phyloP scores from a whole-genome alignment of 1,140 invertebrate genomes.

The Semibalanus balanoides region DNA sequence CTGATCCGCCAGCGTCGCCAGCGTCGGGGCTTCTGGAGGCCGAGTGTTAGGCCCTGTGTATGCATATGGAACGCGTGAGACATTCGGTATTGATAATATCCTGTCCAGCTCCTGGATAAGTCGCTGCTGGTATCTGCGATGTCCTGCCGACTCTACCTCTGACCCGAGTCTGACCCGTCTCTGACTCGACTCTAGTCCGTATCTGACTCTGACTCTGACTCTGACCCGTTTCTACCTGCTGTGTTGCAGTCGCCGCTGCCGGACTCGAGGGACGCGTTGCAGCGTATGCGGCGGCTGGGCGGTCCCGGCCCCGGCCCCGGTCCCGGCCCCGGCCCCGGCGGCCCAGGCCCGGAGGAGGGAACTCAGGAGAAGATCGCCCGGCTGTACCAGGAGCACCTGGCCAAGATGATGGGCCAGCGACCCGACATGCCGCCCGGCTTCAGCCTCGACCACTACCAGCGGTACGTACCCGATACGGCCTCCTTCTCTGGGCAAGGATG shows the following conservation, averaged over 20 bases:
- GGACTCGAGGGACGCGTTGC: constrained; percentile 37
- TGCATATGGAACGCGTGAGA: no score
- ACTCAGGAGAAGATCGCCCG: constrained; percentile 91
- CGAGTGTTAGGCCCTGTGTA: no score
- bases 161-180: constrained; percentile 1
- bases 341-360: constrained; percentile 60
- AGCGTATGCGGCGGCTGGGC: constrained; percentile 8
- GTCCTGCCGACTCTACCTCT: background rate
- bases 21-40: no score
- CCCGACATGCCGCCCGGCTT: constrained; percentile 28
- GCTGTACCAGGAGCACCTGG: constrained; percentile 91
- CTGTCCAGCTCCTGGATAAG: no score
- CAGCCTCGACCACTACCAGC: constrained; percentile 36
- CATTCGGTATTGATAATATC: no score
- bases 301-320: constrained; percentile 1
- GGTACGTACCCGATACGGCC: no score
- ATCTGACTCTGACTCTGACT: background rate
- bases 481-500: no score
- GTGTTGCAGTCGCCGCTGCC: constrained; percentile 23
- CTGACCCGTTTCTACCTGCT: constrained; percentile 8
- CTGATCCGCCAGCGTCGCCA: no score
- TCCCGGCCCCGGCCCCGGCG: no score
- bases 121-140: no score
- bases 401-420: constrained; percentile 65
- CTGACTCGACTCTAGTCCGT: no score